These are phyloP conservation scores for Meloidogyne exigua DNA, from an alignment of 1,140 invertebrate genomes.

Conservation along the genomic window DNA sequence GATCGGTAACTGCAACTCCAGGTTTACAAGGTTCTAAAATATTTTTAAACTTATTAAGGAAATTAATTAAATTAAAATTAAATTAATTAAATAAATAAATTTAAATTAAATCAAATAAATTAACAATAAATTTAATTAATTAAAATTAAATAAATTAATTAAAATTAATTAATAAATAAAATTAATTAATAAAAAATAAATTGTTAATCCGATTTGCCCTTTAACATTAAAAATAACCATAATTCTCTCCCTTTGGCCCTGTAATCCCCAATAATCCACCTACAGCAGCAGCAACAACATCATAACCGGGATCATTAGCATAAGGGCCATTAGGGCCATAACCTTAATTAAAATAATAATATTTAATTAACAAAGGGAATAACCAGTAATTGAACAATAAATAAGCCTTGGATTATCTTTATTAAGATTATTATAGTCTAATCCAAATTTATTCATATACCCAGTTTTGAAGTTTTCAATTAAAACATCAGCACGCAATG, in stretches of 20 bases:
- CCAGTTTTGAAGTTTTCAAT: slow-evolving; percentile 93
- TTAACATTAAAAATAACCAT: slow-evolving; percentile 63
- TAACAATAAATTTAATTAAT: too few species aligned
- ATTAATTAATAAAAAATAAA: too few species aligned
- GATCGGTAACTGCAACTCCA: slow-evolving; percentile 78
- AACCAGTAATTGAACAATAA: slow-evolving; percentile 86
- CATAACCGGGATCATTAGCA: slow-evolving; percentile 80
- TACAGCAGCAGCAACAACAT: slow-evolving; percentile 87
- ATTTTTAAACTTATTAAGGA: too few species aligned
- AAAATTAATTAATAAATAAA: too few species aligned
- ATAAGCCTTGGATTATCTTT: slow-evolving; percentile 77
- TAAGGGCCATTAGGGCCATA: slow-evolving; percentile 86
- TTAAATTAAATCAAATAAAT: too few species aligned
- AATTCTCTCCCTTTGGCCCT: slow-evolving; percentile 77
- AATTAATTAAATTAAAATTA: too few species aligned
- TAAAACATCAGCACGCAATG: slow-evolving; percentile 78
- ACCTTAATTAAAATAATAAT: slow-evolving; percentile 64
- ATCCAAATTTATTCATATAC: slow-evolving; percentile 74
- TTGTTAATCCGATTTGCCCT: too few species aligned
- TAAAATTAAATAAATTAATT: too few species aligned
- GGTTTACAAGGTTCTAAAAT: not conserved
- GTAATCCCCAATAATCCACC: slow-evolving; percentile 87
- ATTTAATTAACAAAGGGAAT: not conserved
- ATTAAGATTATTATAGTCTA: slow-evolving; percentile 78
- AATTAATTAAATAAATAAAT: too few species aligned